A percentile compares a stretch with the other conserved stretches of the same genome.
Evolutionary conservation across 2,113 vertebrate species (phyloP).

Genomic region (Phaethon lepturus): DNA sequence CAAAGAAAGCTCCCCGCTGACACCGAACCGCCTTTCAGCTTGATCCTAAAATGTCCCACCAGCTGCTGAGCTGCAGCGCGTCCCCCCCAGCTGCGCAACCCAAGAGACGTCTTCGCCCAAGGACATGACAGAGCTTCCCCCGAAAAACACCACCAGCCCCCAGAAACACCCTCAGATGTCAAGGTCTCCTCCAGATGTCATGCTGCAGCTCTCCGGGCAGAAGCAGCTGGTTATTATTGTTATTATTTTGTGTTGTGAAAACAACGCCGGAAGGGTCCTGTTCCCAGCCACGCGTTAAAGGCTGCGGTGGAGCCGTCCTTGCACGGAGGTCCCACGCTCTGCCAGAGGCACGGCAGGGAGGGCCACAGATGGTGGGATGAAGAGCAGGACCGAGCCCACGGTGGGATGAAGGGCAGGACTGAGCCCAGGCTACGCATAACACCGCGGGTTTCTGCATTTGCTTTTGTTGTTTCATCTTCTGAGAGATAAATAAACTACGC

Average conservation of each 20-base stretch:
- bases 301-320: neutral
- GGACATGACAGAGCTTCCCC: neutral
- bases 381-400: too few species aligned
- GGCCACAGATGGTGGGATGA: too few species aligned
- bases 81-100: accelerated
- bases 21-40: accelerated
- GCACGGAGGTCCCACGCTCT: accelerated
- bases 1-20: neutral
- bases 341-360: accelerated
- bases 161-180: neutral
- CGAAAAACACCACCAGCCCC: accelerated
- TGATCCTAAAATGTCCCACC: neutral
- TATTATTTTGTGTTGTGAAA: neutral
- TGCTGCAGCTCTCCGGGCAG: accelerated
- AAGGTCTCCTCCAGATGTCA: neutral
- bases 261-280: accelerated
- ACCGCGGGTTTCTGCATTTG: accelerated
- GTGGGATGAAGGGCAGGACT: neutral
- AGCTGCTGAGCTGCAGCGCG: accelerated
- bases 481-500: accelerated
- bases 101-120: neutral
- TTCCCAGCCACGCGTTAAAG: accelerated
- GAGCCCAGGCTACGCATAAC: accelerated
- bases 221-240: neutral
- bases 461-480: neutral